These are phyloP conservation scores for Patiria pectinifera DNA, from an alignment of 53 echinoderm and acorn worm species.

Conservation along the genomic window DNA sequence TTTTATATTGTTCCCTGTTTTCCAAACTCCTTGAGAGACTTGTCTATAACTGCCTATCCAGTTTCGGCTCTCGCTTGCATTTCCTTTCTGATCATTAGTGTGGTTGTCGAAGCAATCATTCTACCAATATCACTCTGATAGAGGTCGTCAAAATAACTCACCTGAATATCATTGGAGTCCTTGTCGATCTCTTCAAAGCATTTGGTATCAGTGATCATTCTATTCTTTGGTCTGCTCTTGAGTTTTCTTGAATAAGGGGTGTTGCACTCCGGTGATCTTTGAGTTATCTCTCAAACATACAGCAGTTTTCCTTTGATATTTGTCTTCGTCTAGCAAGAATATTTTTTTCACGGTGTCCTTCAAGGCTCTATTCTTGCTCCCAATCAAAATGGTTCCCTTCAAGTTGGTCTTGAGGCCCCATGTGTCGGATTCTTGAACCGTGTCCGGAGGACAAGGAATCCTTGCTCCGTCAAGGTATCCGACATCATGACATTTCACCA, in stretches of 20 bases:
- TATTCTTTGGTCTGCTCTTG: background rate
- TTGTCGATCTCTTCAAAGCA: conserved; percentile 13
- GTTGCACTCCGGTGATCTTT: background rate
- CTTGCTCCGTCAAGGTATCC: background rate
- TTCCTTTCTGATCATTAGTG: conserved; percentile 29
- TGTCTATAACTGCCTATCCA: conserved; percentile 26
- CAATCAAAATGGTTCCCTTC: background rate
- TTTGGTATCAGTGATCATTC: conserved; percentile 18
- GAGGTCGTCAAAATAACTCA: conserved; percentile 7
- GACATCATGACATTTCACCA: background rate
- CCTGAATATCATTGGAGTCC: background rate
- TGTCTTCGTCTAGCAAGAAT: background rate
- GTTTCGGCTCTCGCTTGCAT: background rate
- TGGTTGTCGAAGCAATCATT: conserved; percentile 3
- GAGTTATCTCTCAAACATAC: background rate
- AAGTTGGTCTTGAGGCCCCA: background rate
- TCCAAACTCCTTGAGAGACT: conserved; percentile 49
- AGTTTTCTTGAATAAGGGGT: background rate
- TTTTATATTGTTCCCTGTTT: conserved; percentile 43
- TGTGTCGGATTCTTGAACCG: background rate
- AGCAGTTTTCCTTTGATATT: background rate
- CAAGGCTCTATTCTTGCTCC: conserved; percentile 38
- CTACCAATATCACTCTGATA: conserved; percentile 15
- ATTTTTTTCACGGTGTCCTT: background rate
- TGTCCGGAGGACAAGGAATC: background rate